Percentiles rank a stretch among this genome's conserved stretches.
Evolutionary conservation across 2,888 invertebrate genomes (phyloP).

Genomic region (Tridacna gigas): DNA sequence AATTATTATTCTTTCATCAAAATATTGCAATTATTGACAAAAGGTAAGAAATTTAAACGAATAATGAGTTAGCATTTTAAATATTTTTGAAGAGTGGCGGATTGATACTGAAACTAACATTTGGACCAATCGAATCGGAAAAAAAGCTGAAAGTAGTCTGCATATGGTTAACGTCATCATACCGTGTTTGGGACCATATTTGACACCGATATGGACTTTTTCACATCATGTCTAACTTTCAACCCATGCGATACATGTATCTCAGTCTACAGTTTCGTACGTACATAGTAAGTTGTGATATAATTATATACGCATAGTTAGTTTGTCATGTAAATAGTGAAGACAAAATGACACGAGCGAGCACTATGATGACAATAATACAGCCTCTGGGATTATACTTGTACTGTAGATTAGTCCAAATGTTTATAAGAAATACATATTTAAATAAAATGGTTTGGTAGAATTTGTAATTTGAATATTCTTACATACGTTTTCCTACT

Average conservation of each 20-base stretch:
- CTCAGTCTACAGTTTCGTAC: too few relatives aligned
- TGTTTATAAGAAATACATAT: constrained; percentile 20
- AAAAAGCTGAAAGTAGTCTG: background rate
- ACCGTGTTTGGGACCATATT: background rate
- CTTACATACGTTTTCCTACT: background rate
- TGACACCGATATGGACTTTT: too few relatives aligned
- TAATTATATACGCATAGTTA: background rate
- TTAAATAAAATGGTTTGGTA: constrained; percentile 29
- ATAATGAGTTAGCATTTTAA: too few relatives aligned
- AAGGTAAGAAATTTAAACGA: too few relatives aligned
- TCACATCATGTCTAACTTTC: too few relatives aligned
- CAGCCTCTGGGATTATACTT: constrained; percentile 21
- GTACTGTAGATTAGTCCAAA: constrained; percentile 11
- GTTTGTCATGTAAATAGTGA: background rate
- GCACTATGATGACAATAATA: background rate
- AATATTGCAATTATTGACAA: too few relatives aligned
- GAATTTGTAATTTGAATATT: background rate
- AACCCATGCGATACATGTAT: too few relatives aligned
- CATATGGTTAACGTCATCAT: background rate
- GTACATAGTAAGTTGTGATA: too few relatives aligned
- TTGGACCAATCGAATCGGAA: too few relatives aligned
- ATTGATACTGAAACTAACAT: too few relatives aligned
- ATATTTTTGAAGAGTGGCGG: too few relatives aligned
- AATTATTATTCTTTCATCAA: too few relatives aligned
- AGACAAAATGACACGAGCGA: background rate